phyloP scores from a whole-genome alignment of 2,888 invertebrate genomes.

The Eremobia ochroleuca region DNA sequence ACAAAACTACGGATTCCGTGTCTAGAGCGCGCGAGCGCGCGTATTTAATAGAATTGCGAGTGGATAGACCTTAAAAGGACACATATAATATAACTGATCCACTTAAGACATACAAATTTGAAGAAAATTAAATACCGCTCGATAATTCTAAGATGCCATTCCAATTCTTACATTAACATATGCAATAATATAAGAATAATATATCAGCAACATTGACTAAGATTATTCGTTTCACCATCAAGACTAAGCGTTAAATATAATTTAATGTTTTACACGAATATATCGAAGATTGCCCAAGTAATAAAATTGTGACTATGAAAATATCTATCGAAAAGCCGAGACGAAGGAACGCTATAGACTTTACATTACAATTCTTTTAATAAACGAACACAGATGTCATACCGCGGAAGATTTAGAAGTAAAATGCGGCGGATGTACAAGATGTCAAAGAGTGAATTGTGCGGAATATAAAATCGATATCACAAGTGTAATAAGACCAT shows the following conservation, averaged over 20 bases:
- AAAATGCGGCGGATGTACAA: conserved; percentile 26
- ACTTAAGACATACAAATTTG: conserved; percentile 21
- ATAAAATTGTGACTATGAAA: conserved; percentile 73
- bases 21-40: too few relatives aligned
- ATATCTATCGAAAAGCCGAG: conserved; percentile 65
- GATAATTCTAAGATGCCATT: conserved; percentile 28
- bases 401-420: conserved; percentile 18
- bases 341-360: conserved; percentile 59
- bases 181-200: conserved; percentile 56
- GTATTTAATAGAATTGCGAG: too few relatives aligned
- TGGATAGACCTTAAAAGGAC: background rate
- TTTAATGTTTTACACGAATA: conserved; percentile 46
- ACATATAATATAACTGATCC: conserved; percentile 18
- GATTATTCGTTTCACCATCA: conserved; percentile 39
- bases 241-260: conserved; percentile 43
- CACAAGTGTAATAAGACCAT: conserved; percentile 9
- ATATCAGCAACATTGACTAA: conserved; percentile 52
- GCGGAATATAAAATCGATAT: conserved; percentile 17
- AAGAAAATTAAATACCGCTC: conserved; percentile 31
- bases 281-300: conserved; percentile 53
- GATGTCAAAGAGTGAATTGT: conserved; percentile 30
- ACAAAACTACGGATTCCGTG: too few relatives aligned
- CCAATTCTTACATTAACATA: conserved; percentile 45
- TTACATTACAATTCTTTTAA: conserved; percentile 6
- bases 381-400: background rate